Evolutionary conservation across 2,797 vertebrate species (phyloP).

Genomic region (Periophthalmus magnuspinnatus): DNA sequence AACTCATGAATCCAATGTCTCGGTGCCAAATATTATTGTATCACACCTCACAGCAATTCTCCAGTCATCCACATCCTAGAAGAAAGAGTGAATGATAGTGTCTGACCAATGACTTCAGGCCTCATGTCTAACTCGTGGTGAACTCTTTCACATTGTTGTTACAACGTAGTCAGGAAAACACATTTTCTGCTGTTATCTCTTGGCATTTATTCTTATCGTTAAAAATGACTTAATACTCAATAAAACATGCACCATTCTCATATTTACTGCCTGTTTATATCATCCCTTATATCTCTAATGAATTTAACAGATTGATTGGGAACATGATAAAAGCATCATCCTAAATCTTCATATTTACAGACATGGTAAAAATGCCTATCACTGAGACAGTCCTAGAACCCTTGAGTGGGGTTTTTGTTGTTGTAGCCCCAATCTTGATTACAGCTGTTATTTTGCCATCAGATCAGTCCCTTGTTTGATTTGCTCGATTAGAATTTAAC

Average conservation of each 20-base stretch:
- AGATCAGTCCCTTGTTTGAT: constrained; percentile 49
- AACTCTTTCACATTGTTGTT: background rate
- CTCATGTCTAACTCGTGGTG: background rate
- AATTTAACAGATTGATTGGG: constrained; percentile 59
- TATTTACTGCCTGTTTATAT: constrained; percentile 53
- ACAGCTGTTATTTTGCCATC: constrained; percentile 60
- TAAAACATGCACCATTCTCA: constrained; percentile 26
- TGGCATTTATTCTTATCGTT: constrained; percentile 21
- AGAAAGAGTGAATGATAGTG: background rate
- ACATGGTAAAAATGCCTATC: constrained; percentile 52
- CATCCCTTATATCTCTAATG: constrained; percentile 32
- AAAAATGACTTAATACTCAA: constrained; percentile 15
- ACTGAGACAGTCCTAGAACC: constrained; percentile 30
- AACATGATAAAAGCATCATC: constrained; percentile 60
- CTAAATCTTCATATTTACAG: constrained; percentile 50
- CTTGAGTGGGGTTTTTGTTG: constrained; percentile 7
- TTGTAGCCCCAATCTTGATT: constrained; percentile 43
- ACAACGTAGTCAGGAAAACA: constrained; percentile 17
- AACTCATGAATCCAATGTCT: background rate
- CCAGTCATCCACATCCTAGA: background rate
- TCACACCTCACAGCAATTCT: background rate
- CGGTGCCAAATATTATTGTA: background rate
- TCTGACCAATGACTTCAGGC: background rate
- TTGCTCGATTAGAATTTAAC: constrained; percentile 59
- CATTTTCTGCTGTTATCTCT: constrained; percentile 28